phyloP scores from a whole-genome alignment of 2,113 vertebrate species.

The Sinosuthora webbiana region DNA sequence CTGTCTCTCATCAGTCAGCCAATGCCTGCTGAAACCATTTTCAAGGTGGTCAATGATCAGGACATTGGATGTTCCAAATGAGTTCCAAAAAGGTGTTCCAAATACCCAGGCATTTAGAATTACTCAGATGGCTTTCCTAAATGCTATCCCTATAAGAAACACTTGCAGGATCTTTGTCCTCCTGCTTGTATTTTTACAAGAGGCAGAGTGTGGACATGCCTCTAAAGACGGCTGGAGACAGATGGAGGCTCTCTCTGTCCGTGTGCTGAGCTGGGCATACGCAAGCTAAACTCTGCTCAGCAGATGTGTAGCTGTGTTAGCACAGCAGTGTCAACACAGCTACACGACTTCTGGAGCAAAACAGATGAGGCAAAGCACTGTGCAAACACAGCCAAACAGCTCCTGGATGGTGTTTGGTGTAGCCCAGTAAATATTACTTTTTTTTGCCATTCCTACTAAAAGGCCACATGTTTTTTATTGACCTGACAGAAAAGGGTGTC shows the following conservation, averaged over 20 bases:
- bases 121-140: not conserved
- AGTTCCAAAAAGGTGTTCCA: not conserved
- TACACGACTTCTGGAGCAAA: slow-evolving; percentile 25
- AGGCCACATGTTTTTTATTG: not conserved
- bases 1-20: not conserved
- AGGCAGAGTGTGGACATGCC: not conserved
- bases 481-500: not conserved
- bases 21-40: not conserved
- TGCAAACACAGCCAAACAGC: slow-evolving; percentile 43
- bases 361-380: slow-evolving; percentile 35
- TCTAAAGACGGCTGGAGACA: not conserved
- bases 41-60: not conserved
- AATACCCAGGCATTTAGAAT: not conserved
- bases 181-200: not conserved
- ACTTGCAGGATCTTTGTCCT: not conserved
- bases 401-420: not conserved
- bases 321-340: slow-evolving; percentile 49
- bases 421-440: not conserved
- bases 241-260: slow-evolving; percentile 24
- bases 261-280: slow-evolving; percentile 26
- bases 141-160: not conserved
- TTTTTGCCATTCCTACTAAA: not conserved
- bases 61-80: not conserved
- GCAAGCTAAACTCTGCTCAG: not conserved
- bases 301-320: not conserved